phyloP scores from a whole-genome alignment of 2,113 vertebrate genomes.

The Apodemus speciosus region DNA sequence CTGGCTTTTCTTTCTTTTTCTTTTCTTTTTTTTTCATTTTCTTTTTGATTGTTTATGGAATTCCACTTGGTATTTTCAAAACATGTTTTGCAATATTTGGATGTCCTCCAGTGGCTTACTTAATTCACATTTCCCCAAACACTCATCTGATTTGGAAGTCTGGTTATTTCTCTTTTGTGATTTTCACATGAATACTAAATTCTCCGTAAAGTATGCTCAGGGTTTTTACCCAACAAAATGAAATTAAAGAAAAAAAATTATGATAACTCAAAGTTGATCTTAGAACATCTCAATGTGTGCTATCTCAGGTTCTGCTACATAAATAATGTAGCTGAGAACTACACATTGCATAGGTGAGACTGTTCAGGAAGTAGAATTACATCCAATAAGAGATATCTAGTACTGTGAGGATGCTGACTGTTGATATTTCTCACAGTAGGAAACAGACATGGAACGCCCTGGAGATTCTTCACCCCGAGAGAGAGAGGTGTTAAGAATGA shows the following conservation, averaged over 20 bases:
- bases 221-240: conserved; percentile 41
- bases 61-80: conserved; percentile 68
- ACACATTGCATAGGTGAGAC: not conserved
- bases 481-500: not conserved
- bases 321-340: not conserved
- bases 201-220: not conserved
- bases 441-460: not conserved
- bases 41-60: conserved; percentile 65
- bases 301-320: not conserved
- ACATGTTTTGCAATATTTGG: conserved; percentile 71
- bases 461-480: not conserved
- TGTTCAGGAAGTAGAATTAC: not conserved
- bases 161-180: conserved; percentile 12
- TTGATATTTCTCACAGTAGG: not conserved
- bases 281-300: not conserved
- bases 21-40: conserved; percentile 16
- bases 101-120: conserved; percentile 55
- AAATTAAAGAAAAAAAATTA: conserved; percentile 17
- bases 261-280: conserved; percentile 31
- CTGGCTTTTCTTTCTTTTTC: conserved; percentile 34
- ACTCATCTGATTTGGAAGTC: conserved; percentile 17
- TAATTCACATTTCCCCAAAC: conserved; percentile 53
- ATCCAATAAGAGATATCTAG: not conserved
- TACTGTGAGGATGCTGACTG: not conserved
- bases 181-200: conserved; percentile 20